phyloP scores from a whole-genome alignment of 2,113 vertebrate species.

The Syrrhaptes paradoxus region DNA sequence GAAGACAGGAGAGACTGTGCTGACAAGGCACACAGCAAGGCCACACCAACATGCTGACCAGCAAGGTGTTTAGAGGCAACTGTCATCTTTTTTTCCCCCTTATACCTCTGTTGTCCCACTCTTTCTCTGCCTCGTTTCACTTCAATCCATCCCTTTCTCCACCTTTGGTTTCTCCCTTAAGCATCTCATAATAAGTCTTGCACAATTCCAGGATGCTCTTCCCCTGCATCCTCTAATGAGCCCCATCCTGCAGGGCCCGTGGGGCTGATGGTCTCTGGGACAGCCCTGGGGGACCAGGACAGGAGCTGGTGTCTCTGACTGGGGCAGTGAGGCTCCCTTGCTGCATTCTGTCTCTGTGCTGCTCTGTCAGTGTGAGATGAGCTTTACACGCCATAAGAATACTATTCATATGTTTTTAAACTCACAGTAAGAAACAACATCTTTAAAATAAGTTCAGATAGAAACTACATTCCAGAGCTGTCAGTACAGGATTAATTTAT shows the following conservation, averaged over 20 bases:
- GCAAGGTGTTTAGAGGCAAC: neutral
- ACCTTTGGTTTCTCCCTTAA: neutral
- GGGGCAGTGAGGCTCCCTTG: fast-evolving
- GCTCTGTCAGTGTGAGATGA: neutral
- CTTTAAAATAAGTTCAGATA: neutral
- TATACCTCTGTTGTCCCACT: neutral
- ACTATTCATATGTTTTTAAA: neutral
- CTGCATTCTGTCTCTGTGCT: neutral
- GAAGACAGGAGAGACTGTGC: neutral
- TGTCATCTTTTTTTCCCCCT: neutral
- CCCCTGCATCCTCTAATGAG: neutral
- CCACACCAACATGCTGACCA: neutral
- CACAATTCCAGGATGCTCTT: neutral
- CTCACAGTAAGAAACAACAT: neutral
- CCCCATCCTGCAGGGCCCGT: fast-evolving
- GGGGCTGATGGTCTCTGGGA: neutral
- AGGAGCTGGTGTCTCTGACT: neutral
- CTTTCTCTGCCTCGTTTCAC: neutral
- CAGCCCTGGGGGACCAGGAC: fast-evolving
- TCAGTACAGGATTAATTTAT: neutral
- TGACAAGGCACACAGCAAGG: neutral
- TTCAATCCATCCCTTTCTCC: neutral
- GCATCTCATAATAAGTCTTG: neutral
- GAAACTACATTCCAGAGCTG: neutral
- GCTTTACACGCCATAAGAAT: neutral